A percentile compares a stretch with the other conserved stretches of the same genome.
Evolutionary conservation across 2,113 vertebrate species (phyloP).

Genomic region (Lampris megalopsis): DNA sequence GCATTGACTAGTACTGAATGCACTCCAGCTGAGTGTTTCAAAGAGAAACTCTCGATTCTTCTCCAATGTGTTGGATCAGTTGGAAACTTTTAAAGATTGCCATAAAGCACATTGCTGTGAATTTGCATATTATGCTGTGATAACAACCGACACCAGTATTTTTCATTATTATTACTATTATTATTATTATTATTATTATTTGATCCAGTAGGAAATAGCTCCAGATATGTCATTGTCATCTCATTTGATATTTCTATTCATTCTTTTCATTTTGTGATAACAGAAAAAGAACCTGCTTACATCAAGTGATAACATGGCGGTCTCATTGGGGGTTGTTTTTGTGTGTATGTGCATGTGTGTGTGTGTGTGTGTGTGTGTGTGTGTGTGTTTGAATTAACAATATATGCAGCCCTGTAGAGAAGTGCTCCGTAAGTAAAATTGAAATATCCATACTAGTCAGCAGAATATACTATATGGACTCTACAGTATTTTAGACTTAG

Average conservation of each 20-base stretch:
- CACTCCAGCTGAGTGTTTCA: slow-evolving; percentile 12
- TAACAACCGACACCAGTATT: slow-evolving; percentile 12
- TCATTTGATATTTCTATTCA: slow-evolving; percentile 55
- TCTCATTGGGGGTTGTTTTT: slow-evolving; percentile 35
- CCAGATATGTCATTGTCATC: slow-evolving; percentile 37
- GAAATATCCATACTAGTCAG: slow-evolving; percentile 61
- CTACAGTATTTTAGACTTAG: slow-evolving; percentile 25
- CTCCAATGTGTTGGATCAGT: slow-evolving; percentile 7
- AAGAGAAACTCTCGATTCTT: background rate
- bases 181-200: no score
- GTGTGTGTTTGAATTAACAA: slow-evolving; percentile 32
- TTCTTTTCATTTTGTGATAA: slow-evolving; percentile 55
- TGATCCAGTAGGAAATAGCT: slow-evolving; percentile 39
- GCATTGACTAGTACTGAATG: slow-evolving; percentile 42
- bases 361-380: no score
- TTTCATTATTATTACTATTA: no score
- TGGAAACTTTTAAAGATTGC: slow-evolving; percentile 30
- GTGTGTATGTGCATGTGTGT: background rate
- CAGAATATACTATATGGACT: slow-evolving; percentile 47
- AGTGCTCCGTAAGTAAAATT: slow-evolving; percentile 73
- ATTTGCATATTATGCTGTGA: slow-evolving; percentile 21
- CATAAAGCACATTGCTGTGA: slow-evolving; percentile 1
- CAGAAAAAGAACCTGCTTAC: slow-evolving; percentile 6
- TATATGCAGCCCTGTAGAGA: slow-evolving; percentile 60
- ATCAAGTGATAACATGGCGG: slow-evolving; percentile 52